Evolutionary conservation across 2,797 vertebrate genomes (phyloP), one percentile per base, ranked within the genome.

Genomic region (Onychomys torridus): DNA sequence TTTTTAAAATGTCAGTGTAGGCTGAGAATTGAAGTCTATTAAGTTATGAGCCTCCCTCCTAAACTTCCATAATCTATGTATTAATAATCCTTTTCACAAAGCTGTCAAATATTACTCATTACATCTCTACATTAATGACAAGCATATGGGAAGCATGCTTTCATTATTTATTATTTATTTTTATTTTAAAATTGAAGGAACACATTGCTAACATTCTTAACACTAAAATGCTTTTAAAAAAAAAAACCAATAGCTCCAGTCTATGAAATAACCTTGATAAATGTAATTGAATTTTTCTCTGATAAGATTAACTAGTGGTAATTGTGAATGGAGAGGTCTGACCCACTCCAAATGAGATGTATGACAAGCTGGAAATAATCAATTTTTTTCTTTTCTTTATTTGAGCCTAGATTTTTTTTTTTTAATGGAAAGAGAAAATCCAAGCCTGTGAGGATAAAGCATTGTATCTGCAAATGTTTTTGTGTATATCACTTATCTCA

Each of bases 281-380:
- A 99, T 99, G 99, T 99, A 99, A 99, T 99, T 99, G 99, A 99
- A 99, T 99, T 99, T 99, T 98, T 98, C 98, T 99, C 98, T 98
- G 99, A 99, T 99, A 99, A 99, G 99, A 99, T 99, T 99, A 99
- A 99, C 99, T 98, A 99, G 98, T 98, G 98, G 99, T 99, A 99
- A 99, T 99, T 99, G 99, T 99, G 98, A 99, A 98, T 98, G 98
- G 98, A 98, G 98, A 98, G 98, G 98, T 98, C 98, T 99, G 98
- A 98, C 98, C 98, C 98, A 94, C 95, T 98, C 98, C 99, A 99
- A 99, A 99, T 99, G 98, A 99, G 99, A 99, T 98, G 98, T 98
- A 98, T 97, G 98, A 98, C 98, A 98, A 98, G 98, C 98, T 98
- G 98, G 98, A 99, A 99, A 99, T 99, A 99, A 99, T 99, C 98